Evolutionary conservation across 1,140 invertebrate genomes (phyloP), one percentile per base, ranked within the genome.

Genomic region (Drosophila tani): DNA sequence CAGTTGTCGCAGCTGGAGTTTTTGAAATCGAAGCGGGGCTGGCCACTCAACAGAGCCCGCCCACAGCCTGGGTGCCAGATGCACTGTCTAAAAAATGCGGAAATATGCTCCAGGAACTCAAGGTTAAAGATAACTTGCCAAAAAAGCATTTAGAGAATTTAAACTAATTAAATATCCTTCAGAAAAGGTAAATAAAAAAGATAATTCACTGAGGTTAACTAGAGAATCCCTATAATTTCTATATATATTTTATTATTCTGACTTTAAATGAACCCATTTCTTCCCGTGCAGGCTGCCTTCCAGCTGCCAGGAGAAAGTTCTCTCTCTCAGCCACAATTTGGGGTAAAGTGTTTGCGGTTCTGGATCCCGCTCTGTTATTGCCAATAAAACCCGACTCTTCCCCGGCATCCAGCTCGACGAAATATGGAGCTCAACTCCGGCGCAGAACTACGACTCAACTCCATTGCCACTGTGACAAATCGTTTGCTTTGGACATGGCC

Each of bases 401-500:
- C 32, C 14, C 29, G 29, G 32, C 14, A 15, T 15, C 66, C 46
- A 3, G 12, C 24, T 35, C 50, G 43, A 45, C 17, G 14, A 53
- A 65, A 51, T 24, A 45, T 40, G 7, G 27, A 77, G 63, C 57
- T 51, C 38, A 40, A 74, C 76, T 77, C 49, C 50, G 17, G 27
- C 50, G 19, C 5, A 62, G 29, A 38, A 21, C 51, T 58, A 5
- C 43, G 56, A 66, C 60, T 45, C 58, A 56, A 78, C 49, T 78
- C 17, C 65, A 75, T 59, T 83, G 81, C 24, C 81, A 67, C 65
- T 88, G 83, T 87, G 83, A 87, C 83, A 87, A 87, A 87, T 87
- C 84, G 84, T 88, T 87, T 87, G 83, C 79, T 77, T 87, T 87
- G 83, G 84, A 87, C 83, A 64, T 83, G 68, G 65, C 58, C 68